phyloP scores from a whole-genome alignment of 2,113 vertebrate species.

The Otis tarda region DNA sequence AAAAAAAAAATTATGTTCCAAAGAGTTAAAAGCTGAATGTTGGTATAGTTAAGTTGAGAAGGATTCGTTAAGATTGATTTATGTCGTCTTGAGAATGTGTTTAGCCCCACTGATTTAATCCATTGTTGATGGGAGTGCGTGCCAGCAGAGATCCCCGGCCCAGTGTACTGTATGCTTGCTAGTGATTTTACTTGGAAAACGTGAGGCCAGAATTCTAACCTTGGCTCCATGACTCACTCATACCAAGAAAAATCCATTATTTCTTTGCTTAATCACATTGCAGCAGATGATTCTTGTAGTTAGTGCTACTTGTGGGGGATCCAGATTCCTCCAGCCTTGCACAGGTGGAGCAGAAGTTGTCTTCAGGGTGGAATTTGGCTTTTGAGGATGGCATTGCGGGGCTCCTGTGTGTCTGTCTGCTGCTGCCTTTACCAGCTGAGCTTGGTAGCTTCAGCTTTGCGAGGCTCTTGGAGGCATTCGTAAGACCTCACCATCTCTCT shows the following conservation, averaged over 20 bases:
- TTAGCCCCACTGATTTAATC: background rate
- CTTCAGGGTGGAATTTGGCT: background rate
- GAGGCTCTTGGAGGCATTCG: background rate
- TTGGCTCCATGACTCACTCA: background rate
- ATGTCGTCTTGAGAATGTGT: background rate
- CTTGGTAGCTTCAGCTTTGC: background rate
- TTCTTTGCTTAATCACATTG: background rate
- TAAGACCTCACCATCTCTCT: too few relatives aligned
- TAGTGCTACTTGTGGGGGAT: accelerated
- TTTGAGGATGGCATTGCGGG: background rate
- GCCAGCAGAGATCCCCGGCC: background rate
- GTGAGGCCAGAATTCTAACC: background rate
- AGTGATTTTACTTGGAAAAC: background rate
- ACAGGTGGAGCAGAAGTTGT: background rate
- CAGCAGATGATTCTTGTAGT: background rate
- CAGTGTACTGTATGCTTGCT: background rate
- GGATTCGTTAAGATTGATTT: background rate
- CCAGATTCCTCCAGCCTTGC: background rate
- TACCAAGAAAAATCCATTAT: background rate
- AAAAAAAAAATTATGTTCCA: background rate
- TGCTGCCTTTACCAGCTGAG: background rate
- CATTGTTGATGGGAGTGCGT: background rate
- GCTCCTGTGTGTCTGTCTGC: too few relatives aligned
- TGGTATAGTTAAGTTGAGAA: background rate
- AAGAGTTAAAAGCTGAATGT: background rate